Evolutionary conservation across 2,113 vertebrate genomes (phyloP).

Genomic region (Ivindomyrus marchei): DNA sequence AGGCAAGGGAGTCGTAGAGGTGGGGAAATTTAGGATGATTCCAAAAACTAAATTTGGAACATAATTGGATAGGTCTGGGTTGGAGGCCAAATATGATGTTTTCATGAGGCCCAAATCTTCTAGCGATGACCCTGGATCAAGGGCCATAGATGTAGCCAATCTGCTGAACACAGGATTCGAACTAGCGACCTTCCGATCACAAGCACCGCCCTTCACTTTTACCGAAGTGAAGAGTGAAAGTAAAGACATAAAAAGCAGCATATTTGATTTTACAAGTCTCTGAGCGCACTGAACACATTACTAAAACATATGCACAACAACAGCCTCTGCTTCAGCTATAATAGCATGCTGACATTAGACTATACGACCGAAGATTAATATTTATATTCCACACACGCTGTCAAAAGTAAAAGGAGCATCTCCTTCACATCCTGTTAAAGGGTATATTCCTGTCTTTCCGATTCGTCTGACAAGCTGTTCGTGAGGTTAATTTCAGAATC

Average conservation of each 20-base stretch:
- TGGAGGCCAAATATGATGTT: not conserved
- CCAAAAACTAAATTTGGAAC: not conserved
- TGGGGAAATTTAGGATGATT: not conserved
- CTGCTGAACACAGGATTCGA: too few relatives aligned
- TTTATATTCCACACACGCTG: not conserved
- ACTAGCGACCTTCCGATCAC: too few relatives aligned
- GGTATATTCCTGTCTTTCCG: not conserved
- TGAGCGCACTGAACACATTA: not conserved
- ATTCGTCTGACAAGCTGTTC: not conserved
- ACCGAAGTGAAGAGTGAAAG: not conserved
- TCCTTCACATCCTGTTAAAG: not conserved
- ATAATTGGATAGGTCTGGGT: not conserved
- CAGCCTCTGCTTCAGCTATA: not conserved
- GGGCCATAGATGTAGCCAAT: too few relatives aligned
- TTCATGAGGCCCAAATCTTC: not conserved
- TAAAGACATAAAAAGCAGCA: not conserved
- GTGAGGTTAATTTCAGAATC: not conserved
- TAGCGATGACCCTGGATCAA: not conserved
- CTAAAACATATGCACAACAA: not conserved
- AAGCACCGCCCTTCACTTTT: not conserved
- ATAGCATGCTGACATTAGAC: not conserved
- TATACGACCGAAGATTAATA: not conserved
- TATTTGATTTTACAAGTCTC: not conserved
- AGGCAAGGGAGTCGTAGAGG: not conserved
- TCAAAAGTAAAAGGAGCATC: not conserved